phyloP scores from a whole-genome alignment of 2,113 vertebrate genomes.

The Aix galericulata region DNA sequence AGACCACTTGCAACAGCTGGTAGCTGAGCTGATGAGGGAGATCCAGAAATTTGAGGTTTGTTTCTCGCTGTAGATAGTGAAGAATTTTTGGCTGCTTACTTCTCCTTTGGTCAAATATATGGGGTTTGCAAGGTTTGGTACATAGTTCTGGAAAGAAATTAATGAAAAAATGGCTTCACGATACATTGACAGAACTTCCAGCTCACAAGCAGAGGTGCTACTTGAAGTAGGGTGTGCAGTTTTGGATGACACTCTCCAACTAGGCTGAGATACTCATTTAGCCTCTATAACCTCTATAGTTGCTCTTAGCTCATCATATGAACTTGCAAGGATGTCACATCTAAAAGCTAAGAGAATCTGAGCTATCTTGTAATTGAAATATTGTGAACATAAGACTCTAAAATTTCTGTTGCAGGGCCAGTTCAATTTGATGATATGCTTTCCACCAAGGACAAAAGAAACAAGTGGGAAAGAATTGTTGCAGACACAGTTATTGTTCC shows the following conservation, averaged over 20 bases:
- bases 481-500: conserved; percentile 73
- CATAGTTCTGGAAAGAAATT: not conserved
- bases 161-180: not conserved
- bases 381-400: not conserved
- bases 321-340: not conserved
- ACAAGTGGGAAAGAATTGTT: conserved; percentile 85
- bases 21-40: not conserved
- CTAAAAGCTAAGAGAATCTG: not conserved
- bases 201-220: not conserved
- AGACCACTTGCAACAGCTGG: not conserved
- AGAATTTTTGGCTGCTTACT: not conserved
- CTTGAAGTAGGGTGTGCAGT: not conserved
- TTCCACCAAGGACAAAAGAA: conserved; percentile 83
- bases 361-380: not conserved
- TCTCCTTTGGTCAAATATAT: fast-evolving
- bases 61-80: not conserved
- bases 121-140: not conserved
- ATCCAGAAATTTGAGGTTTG: not conserved
- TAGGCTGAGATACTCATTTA: not conserved
- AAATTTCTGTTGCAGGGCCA: conserved; percentile 69
- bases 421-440: conserved; percentile 66
- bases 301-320: not conserved
- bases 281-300: not conserved
- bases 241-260: not conserved
- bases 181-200: not conserved